A percentile compares a stretch with the other conserved stretches of the same genome.
phyloP scores from a whole-genome alignment of 2,797 vertebrate species.

The Danionella dracula region DNA sequence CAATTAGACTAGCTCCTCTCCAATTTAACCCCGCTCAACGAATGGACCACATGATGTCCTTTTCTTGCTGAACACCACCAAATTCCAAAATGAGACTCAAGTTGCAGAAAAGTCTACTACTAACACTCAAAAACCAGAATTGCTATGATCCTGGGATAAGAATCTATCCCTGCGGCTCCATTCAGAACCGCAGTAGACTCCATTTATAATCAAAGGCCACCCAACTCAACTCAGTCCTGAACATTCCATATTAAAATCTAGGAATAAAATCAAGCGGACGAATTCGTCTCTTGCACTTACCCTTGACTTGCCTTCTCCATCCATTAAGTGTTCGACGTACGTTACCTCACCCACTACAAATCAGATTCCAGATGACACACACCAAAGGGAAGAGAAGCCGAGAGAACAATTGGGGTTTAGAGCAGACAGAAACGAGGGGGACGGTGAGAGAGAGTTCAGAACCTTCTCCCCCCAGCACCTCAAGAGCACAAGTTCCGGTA shows the following conservation, averaged over 20 bases:
- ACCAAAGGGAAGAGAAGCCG: slow-evolving; percentile 99
- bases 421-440: slow-evolving; percentile 90
- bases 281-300: slow-evolving; percentile 93
- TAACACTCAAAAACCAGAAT: slow-evolving; percentile 60
- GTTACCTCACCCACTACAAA: slow-evolving; percentile 99
- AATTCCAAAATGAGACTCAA: slow-evolving; percentile 54
- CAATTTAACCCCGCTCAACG: slow-evolving; percentile 23
- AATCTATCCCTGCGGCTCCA: slow-evolving; percentile 63
- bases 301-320: slow-evolving; percentile 99
- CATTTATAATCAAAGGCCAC: slow-evolving; percentile 62
- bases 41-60: slow-evolving; percentile 56
- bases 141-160: slow-evolving; percentile 58
- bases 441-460: slow-evolving; percentile 89
- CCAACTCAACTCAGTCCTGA: slow-evolving; percentile 63
- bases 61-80: slow-evolving; percentile 53
- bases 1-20: slow-evolving; percentile 19
- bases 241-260: slow-evolving; percentile 59
- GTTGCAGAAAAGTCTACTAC: slow-evolving; percentile 55
- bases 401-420: slow-evolving; percentile 99
- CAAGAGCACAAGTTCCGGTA: slow-evolving; percentile 80
- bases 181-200: slow-evolving; percentile 69
- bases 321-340: slow-evolving; percentile 99
- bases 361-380: slow-evolving; percentile 99
- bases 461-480: slow-evolving; percentile 79
- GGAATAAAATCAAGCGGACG: slow-evolving; percentile 71